A percentile compares a stretch with the other conserved stretches of the same genome.
These are phyloP conservation scores for Buphagus erythrorhynchus DNA, from an alignment of 2,797 vertebrate genomes.

Conservation along the genomic window DNA sequence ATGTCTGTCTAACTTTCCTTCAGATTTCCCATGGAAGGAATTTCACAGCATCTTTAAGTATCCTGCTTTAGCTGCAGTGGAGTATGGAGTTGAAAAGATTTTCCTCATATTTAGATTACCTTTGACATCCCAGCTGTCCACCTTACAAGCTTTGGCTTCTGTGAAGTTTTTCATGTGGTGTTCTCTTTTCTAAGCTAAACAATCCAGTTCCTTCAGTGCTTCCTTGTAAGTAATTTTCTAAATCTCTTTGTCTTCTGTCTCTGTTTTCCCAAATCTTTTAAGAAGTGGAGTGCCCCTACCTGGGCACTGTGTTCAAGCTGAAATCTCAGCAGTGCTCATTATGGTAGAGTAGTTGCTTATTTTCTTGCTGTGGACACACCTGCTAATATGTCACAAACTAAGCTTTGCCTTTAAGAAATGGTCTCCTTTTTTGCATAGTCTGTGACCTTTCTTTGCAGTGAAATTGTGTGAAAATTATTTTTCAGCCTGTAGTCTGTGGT, in stretches of 20 bases:
- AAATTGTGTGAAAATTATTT: background rate
- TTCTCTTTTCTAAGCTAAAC: constrained; percentile 39
- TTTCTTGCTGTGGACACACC: background rate
- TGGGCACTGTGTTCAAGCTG: background rate
- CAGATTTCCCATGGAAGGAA: constrained; percentile 19
- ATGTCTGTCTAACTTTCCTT: constrained; percentile 26
- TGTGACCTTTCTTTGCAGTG: background rate
- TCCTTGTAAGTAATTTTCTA: constrained; percentile 6
- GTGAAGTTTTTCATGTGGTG: constrained; percentile 7
- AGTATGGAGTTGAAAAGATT: constrained; percentile 25
- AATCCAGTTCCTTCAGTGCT: constrained; percentile 16
- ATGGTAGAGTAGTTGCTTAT: background rate
- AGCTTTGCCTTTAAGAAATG: background rate
- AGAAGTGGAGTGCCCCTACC: background rate
- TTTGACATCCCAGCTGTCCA: constrained; percentile 34
- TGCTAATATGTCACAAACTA: background rate
- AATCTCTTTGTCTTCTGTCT: background rate
- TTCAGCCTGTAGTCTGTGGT: background rate
- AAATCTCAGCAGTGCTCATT: background rate
- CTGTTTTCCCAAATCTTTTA: constrained; percentile 6
- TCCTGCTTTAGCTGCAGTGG: constrained; percentile 1
- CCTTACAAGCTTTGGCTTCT: constrained; percentile 9
- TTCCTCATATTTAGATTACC: constrained; percentile 34
- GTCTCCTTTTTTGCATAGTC: background rate
- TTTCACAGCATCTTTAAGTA: constrained; percentile 37